A percentile compares a stretch with the other conserved stretches of the same genome.
These are phyloP conservation scores for Tetramorium bicarinatum DNA, from an alignment of 2,888 invertebrate genomes.

Conservation along the genomic window DNA sequence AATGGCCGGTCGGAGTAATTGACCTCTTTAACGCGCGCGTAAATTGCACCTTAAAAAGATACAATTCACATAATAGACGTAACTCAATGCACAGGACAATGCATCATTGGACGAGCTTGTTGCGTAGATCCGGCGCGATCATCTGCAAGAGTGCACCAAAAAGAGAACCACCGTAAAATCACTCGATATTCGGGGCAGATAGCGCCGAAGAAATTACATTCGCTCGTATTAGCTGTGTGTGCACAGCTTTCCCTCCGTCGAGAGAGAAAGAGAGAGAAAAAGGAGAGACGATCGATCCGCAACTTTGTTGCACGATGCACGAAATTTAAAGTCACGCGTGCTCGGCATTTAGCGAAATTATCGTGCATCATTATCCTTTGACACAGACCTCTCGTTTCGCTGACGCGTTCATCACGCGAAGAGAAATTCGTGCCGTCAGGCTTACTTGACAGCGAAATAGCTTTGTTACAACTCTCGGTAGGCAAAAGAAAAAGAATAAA, in stretches of 20 bases:
- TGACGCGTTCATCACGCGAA: neutral
- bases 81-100: neutral
- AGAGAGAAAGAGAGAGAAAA: neutral
- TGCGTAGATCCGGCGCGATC: neutral
- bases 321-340: slow-evolving; percentile 17
- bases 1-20: slow-evolving; percentile 37
- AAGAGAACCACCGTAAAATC: neutral
- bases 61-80: slow-evolving; percentile 22
- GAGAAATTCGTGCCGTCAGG: slow-evolving; percentile 33
- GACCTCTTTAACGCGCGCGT: slow-evolving; percentile 35
- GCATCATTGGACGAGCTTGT: neutral
- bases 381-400: slow-evolving; percentile 9
- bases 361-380: slow-evolving; percentile 18
- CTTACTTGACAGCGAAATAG: neutral
- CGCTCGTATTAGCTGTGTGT: neutral
- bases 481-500: neutral
- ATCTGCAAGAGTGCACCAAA: neutral
- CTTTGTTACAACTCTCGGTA: neutral
- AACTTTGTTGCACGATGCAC: neutral
- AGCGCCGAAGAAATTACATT: slow-evolving; percentile 16
- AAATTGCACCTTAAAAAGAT: slow-evolving; percentile 34
- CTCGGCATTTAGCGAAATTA: slow-evolving; percentile 30
- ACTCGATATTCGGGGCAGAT: neutral
- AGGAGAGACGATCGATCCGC: slow-evolving; percentile 14
- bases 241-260: slow-evolving; percentile 14